Evolutionary conservation across 1,140 invertebrate genomes (phyloP).

Genomic region (Calycopis cecrops): DNA sequence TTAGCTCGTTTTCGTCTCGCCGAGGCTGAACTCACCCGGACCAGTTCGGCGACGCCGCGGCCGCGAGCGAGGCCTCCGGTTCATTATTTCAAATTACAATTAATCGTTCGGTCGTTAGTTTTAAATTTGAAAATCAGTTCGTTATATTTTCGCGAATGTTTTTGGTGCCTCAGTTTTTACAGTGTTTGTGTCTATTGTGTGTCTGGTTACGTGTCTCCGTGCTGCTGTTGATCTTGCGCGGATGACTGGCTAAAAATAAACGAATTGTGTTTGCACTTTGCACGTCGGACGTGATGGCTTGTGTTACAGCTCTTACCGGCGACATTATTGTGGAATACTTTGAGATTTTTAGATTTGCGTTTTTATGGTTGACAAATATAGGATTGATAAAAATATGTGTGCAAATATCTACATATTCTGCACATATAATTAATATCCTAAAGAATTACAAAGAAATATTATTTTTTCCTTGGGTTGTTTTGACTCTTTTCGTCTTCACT

Average conservation of each 20-base stretch:
- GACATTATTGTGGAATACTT: too few species aligned
- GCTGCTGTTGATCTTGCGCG: neutral
- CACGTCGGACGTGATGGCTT: too few species aligned
- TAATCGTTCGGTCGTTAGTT: neutral
- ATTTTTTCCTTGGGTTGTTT: too few species aligned
- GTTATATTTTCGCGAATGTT: neutral
- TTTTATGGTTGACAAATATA: too few species aligned
- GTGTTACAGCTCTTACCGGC: too few species aligned
- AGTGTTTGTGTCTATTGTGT: neutral
- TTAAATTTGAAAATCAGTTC: neutral
- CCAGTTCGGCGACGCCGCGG: neutral
- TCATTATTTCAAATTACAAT: neutral
- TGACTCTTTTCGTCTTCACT: too few species aligned
- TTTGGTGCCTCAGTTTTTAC: neutral
- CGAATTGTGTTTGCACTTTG: neutral
- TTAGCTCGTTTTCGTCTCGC: conserved; percentile 15
- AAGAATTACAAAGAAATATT: too few species aligned
- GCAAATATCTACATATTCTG: too few species aligned
- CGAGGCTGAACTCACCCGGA: conserved; percentile 1
- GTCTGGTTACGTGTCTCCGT: neutral
- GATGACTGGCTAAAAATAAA: neutral
- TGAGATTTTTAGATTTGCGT: too few species aligned
- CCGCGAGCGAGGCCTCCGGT: neutral
- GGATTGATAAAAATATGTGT: too few species aligned
- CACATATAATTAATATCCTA: too few species aligned